phyloP scores from a whole-genome alignment of 2,113 vertebrate genomes.

The Phalacrocorax pelagicus region DNA sequence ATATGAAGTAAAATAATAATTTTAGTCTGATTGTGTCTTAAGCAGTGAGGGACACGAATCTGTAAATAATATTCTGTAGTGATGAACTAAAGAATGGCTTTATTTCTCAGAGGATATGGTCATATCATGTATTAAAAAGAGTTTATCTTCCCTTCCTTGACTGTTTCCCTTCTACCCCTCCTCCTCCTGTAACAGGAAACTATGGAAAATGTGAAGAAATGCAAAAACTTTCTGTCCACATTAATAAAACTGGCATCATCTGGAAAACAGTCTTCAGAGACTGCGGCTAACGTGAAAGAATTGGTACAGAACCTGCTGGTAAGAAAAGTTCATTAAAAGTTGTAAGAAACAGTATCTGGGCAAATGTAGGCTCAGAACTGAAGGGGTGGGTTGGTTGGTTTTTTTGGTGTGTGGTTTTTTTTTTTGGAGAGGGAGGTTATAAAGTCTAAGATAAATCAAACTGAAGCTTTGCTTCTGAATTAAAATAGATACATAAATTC shows the following conservation, averaged over 20 bases:
- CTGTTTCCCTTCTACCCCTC: background rate
- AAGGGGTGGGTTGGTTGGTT: background rate
- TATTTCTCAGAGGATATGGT: rapidly evolving
- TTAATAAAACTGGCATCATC: slow-evolving; percentile 96
- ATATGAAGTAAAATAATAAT: background rate
- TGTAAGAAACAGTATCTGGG: background rate
- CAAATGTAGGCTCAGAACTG: background rate
- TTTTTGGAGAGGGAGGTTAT: background rate
- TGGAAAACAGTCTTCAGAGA: slow-evolving; percentile 92
- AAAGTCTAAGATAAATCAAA: background rate
- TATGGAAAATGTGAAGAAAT: slow-evolving; percentile 99
- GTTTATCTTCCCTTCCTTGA: background rate
- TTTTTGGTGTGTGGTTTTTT: too few relatives aligned
- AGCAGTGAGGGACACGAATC: rapidly evolving
- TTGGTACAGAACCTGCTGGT: slow-evolving; percentile 95
- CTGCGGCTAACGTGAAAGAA: slow-evolving; percentile 91
- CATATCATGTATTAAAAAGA: background rate
- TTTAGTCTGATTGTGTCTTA: background rate
- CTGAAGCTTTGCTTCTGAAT: background rate
- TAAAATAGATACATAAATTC: background rate
- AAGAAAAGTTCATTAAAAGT: slow-evolving; percentile 57
- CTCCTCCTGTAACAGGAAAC: slow-evolving; percentile 80
- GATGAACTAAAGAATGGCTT: background rate
- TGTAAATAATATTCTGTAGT: background rate
- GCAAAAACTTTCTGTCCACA: slow-evolving; percentile 96